Evolutionary conservation across 2,888 invertebrate genomes (phyloP).

Genomic region (Orchesella flavescens): DNA sequence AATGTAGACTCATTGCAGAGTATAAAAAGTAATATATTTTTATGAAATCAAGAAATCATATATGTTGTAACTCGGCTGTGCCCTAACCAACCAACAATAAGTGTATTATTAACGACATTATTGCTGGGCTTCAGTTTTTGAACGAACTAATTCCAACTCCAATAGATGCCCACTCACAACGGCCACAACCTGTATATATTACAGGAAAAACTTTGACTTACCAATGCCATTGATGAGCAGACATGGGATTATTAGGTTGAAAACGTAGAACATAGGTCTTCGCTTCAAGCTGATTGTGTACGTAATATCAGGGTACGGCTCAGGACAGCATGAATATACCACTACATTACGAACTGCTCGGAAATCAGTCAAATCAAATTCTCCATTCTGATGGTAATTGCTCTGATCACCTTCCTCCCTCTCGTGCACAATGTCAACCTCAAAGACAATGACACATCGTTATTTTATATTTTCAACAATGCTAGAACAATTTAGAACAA

Average conservation of each 20-base stretch:
- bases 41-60: too few species aligned
- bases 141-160: too few species aligned
- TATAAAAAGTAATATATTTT: too few species aligned
- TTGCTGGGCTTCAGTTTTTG: too few species aligned
- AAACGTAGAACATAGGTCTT: conserved; percentile 88
- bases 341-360: conserved; percentile 82
- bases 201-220: conserved; percentile 74
- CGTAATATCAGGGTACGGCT: conserved; percentile 86
- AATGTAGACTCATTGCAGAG: too few species aligned
- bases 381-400: conserved; percentile 93
- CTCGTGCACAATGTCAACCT: conserved; percentile 85
- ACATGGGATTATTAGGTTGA: conserved; percentile 89
- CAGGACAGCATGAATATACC: conserved; percentile 78
- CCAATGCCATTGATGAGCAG: conserved; percentile 89
- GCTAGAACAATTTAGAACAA: too few species aligned
- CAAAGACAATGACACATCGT: conserved; percentile 67
- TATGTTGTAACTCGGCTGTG: too few species aligned
- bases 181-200: too few species aligned
- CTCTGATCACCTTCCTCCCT: conserved; percentile 88
- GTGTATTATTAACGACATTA: too few species aligned
- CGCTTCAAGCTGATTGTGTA: conserved; percentile 84
- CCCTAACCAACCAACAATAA: too few species aligned
- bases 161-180: too few species aligned
- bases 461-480: not conserved
- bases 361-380: conserved; percentile 85